phyloP scores from a whole-genome alignment of 2,113 vertebrate species.

The Psophia crepitans region DNA sequence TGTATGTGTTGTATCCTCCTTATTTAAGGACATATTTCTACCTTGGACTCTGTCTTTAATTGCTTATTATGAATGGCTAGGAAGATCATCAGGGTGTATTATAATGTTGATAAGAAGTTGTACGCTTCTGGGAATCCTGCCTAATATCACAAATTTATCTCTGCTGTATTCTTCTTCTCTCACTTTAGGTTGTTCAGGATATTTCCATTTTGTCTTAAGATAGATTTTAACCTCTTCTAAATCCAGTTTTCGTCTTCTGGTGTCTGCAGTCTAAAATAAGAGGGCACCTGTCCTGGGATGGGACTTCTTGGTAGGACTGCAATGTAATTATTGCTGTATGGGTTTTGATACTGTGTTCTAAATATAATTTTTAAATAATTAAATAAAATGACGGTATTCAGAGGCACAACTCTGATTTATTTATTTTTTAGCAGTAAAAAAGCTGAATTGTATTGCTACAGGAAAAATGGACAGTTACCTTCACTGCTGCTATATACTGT shows the following conservation, averaged over 20 bases:
- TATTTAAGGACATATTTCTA: not conserved
- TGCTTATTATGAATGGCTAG: not conserved
- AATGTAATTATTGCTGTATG: not conserved
- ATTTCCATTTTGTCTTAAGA: not conserved
- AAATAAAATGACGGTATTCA: not conserved
- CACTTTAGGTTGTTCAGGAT: not conserved
- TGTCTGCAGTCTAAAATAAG: not conserved
- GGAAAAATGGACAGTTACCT: not conserved
- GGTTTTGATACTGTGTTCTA: not conserved
- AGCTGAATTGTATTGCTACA: not conserved
- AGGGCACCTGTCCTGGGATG: not conserved
- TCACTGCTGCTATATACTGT: not conserved
- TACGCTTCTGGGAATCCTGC: not conserved
- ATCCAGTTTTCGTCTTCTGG: not conserved
- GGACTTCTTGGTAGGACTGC: not conserved
- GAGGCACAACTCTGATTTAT: not conserved
- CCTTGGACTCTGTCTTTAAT: not conserved
- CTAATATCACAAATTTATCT: not conserved
- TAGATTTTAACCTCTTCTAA: not conserved
- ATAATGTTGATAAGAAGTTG: not conserved
- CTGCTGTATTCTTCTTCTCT: not conserved
- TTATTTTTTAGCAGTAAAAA: not conserved
- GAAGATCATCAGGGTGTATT: not conserved
- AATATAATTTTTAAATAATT: not conserved
- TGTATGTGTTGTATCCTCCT: not conserved